phyloP scores from a whole-genome alignment of 2,797 vertebrate species.

The Kryptolebias ocellatus region DNA sequence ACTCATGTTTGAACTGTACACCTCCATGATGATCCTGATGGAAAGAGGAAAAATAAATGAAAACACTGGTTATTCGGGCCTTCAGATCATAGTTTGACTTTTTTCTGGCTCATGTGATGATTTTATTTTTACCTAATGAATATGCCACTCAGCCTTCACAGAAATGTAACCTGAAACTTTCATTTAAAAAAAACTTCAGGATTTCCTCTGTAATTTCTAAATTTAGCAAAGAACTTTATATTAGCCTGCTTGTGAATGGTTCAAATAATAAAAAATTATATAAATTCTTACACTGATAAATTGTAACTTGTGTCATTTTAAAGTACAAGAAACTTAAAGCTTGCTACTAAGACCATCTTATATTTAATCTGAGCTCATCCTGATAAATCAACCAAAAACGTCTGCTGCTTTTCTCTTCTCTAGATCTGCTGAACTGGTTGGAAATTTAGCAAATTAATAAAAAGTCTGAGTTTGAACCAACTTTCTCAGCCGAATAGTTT shows the following conservation, averaged over 20 bases:
- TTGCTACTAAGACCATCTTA: no score
- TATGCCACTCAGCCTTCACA: neutral
- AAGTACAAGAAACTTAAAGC: neutral
- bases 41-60: neutral
- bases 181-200: neutral
- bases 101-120: neutral
- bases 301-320: neutral
- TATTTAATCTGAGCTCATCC: neutral
- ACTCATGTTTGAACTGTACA: slow-evolving; percentile 76
- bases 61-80: neutral
- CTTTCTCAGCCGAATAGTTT: neutral
- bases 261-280: no score
- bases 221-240: no score
- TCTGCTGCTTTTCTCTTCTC: neutral
- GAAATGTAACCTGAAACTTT: neutral
- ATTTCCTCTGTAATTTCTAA: neutral
- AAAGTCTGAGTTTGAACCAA: no score
- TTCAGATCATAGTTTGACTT: neutral
- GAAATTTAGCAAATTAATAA: neutral
- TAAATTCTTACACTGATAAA: no score
- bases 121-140: neutral
- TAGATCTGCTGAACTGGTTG: neutral
- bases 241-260: no score
- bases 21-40: slow-evolving; percentile 58
- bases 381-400: neutral